Evolutionary conservation across 1,140 invertebrate genomes (phyloP), one percentile per base, ranked within the genome.

Genomic region (Melitaea cinxia): DNA sequence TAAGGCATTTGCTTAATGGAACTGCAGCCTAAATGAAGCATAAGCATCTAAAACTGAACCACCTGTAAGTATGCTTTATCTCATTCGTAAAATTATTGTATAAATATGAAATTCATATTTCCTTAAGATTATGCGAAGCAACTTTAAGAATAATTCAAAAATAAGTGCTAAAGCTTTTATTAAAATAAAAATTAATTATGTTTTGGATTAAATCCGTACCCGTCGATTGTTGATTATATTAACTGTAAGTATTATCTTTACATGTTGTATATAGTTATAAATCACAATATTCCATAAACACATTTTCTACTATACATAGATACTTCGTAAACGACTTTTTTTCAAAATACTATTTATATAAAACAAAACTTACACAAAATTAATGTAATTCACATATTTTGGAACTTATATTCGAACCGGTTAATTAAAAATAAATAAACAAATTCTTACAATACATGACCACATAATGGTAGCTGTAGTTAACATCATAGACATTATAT

Each of bases 121-220:
- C 1, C 14, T 4, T 23, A 23, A 9, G 9, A 47, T 5, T 23
- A 47, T 21, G 42, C 19, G 10, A 47, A 47, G 42, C 42, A 47
- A 47, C 19, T 47, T 47, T 23, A 23, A 47, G 42, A 47, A 47
- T 23, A 23, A 24, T 47, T 47, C 5, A 21, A 17, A 23, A 21
- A 47, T 47, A 4, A 23, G 42, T 47, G 21, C 19, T 47, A 23
- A 42, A 42, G 37, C 37, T 42, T 42, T 42, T 17, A 42, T 17
- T 7, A 17, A 4, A 39, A 17, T 42, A 17, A 42, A 33, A 33
- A 33, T 33, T 33, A 28, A 33, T 33, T 9, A 9, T 33, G 1
- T 33, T 42, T 42, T 17, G 6, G 2, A 17, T 19, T 17, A 7
- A 42, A 17, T 5, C 17, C 9, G 35, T 42, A 42, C 37, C 15